Conservation (phyloP, 2,113 vertebrate genomes). For the Casuarius casuarius region DNA sequence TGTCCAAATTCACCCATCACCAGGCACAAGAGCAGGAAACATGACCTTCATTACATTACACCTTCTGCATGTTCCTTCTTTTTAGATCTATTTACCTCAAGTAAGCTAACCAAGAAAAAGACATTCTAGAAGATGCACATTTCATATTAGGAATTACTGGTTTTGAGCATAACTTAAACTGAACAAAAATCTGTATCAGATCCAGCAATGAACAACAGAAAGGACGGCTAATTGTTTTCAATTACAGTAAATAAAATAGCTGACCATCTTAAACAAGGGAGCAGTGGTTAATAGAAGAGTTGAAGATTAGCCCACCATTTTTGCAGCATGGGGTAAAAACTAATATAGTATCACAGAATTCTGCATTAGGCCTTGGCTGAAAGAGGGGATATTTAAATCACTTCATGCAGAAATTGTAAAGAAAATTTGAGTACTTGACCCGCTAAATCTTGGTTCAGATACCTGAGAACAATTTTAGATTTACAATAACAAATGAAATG, state of each 20-base stretch:
- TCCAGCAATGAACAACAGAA: not conserved
- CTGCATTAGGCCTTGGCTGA: not conserved
- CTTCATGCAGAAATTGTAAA: not conserved
- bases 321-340: not conserved
- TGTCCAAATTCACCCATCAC: not conserved
- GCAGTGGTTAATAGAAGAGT: not conserved
- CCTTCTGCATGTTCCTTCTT: not conserved
- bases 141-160: not conserved
- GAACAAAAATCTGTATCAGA: not conserved
- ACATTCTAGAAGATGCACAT: not conserved
- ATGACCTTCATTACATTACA: not conserved
- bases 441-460: not conserved
- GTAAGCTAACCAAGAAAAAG: not conserved
- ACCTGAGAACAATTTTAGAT: not conserved
- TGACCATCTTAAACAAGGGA: not conserved
- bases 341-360: not conserved
- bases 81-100: not conserved
- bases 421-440: not conserved
- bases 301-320: not conserved
- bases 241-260: not conserved
- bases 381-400: not conserved
- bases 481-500: not conserved
- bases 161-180: not conserved
- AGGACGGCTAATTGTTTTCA: not conserved
- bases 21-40: not conserved